Base-by-base conservation (phyloP, 2,113 vertebrate genomes). In the Manacus vitellinus region DNA sequence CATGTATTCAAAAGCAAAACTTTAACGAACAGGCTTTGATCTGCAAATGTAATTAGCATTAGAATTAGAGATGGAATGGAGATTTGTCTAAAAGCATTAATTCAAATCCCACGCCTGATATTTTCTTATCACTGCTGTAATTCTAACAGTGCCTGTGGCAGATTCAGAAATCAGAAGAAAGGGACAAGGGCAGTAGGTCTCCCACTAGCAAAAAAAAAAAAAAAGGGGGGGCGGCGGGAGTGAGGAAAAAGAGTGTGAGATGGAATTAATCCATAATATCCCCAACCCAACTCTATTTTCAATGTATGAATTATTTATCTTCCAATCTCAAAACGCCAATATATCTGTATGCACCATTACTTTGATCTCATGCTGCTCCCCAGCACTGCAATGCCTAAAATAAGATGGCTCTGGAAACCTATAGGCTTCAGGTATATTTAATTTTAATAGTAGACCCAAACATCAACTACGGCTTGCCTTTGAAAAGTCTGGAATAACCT, bases 41-140 rank as follows among this genome's bases (percentile, higher is more conserved):
- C 97, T 97, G 81, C 97, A 97, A 97, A 98, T 97, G 97, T 97
- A 98, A 98, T 98, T 98, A 98, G 97, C 97, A 98, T 98, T 97
- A 97, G 98, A 98, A 97, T 97, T 97, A 97, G 96, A 97, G 97
- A 98, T 98, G 97, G 97, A 97, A 97, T 73, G 96, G 97, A 98
- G 97, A 97, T 98, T 98, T 98, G 97, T 98, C 97, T 98, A 97
- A 98, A 97, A 98, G 97, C 98, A 98, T 98, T 98, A 97, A 98
- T 97, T 98, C 97, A 97, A 97, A 97, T 97, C 98, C 97, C 96
- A 98, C 85, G 97, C 97, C 97, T 95, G 97, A 97, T 97, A 98
- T 98, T 97, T 93, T 65, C 97, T 98, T 98, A 98, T 98, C 98
- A 85, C 90, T 82, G 91, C 96, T 94, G 94, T 95, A 95, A 95